Evolutionary conservation across 1,140 invertebrate species (phyloP).

Genomic region (Antheraea pernyi): DNA sequence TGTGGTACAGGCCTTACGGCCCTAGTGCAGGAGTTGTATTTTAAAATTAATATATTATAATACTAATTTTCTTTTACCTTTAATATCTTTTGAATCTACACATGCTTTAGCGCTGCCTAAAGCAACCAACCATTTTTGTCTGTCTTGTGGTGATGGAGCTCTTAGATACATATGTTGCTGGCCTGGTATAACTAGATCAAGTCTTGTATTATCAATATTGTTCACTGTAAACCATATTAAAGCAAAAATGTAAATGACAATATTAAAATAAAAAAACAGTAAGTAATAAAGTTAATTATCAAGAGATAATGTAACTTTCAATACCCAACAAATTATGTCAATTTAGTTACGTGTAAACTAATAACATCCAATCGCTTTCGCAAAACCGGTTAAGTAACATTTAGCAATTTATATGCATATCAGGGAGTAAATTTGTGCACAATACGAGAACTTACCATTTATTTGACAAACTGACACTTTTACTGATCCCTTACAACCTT

Average conservation of each 20-base stretch:
- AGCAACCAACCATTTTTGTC: slow-evolving; percentile 90
- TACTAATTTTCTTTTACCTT: slow-evolving; percentile 36
- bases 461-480: slow-evolving; percentile 92
- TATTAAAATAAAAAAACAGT: slow-evolving; percentile 17
- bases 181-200: slow-evolving; percentile 90
- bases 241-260: slow-evolving; percentile 1
- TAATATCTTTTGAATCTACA: slow-evolving; percentile 71
- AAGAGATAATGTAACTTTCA: too few species aligned
- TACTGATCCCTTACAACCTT: slow-evolving; percentile 91
- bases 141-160: slow-evolving; percentile 86
- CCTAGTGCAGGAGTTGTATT: too few species aligned
- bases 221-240: slow-evolving; percentile 80
- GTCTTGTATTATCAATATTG: slow-evolving; percentile 83
- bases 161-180: slow-evolving; percentile 90
- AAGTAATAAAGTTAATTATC: too few species aligned
- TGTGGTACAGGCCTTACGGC: too few species aligned
- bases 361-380: neutral
- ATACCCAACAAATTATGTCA: too few species aligned
- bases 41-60: neutral
- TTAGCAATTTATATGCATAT: neutral
- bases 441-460: slow-evolving; percentile 78
- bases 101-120: slow-evolving; percentile 90
- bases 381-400: slow-evolving; percentile 9
- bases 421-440: too few species aligned
- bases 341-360: too few species aligned